Evolutionary conservation across 2,113 vertebrate genomes (phyloP).

Genomic region (Arvicanthis niloticus): DNA sequence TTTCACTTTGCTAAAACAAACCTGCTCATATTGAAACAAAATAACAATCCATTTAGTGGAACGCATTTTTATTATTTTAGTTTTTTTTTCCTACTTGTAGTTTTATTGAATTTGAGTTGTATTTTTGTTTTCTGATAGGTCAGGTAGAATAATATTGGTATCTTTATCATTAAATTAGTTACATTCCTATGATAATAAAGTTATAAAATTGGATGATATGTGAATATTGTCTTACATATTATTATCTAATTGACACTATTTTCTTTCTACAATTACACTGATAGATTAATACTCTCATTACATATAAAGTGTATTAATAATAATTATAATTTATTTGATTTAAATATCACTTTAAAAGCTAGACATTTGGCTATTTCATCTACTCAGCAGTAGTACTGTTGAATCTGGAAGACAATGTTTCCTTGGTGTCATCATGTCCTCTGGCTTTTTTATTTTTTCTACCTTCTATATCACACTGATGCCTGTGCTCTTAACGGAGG

Average conservation of each 20-base stretch:
- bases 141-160: not conserved
- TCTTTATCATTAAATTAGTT: not conserved
- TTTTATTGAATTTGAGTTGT: not conserved
- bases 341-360: slow-evolving; percentile 52
- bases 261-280: not conserved
- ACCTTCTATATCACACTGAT: not conserved
- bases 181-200: not conserved
- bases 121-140: not conserved
- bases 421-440: not conserved
- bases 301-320: slow-evolving; percentile 47
- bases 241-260: slow-evolving; percentile 24
- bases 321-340: slow-evolving; percentile 54
- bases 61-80: not conserved
- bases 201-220: not conserved
- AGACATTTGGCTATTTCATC: slow-evolving; percentile 10
- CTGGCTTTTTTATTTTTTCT: not conserved
- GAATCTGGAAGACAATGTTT: not conserved
- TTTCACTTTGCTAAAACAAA: not conserved
- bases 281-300: slow-evolving; percentile 12
- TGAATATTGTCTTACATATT: not conserved
- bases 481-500: not conserved
- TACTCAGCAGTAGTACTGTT: slow-evolving; percentile 13
- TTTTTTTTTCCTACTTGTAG: not conserved
- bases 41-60: not conserved
- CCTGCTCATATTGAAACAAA: not conserved